Percentiles rank a stretch among this genome's conserved stretches.
Conservation (phyloP, 1,140 invertebrate genomes). For the Maconellicoccus hirsutus region DNA sequence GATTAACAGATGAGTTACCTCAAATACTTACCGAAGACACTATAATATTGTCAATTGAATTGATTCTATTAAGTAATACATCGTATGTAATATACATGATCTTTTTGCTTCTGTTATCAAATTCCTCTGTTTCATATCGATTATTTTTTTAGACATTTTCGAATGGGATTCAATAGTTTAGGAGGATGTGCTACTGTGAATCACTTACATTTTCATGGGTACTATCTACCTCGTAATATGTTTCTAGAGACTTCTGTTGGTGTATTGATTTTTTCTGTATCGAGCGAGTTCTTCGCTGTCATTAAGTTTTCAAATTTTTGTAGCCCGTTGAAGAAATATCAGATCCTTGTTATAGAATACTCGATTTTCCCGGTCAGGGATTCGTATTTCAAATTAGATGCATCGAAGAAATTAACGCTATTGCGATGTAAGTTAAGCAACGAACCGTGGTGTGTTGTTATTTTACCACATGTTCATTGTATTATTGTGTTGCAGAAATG, state of each 20-base stretch:
- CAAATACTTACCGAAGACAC: constrained; percentile 44
- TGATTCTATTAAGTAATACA: constrained; percentile 40
- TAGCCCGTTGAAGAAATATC: constrained; percentile 40
- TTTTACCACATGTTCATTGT: neutral
- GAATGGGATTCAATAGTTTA: constrained; percentile 61
- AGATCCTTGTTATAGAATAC: constrained; percentile 39
- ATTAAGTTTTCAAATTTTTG: too few relatives aligned
- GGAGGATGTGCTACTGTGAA: constrained; percentile 69
- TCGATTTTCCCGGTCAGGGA: constrained; percentile 45
- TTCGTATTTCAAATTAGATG: constrained; percentile 48
- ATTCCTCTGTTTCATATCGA: neutral
- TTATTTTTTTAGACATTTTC: constrained; percentile 40
- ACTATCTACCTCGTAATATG: constrained; percentile 49
- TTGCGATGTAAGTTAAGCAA: constrained; percentile 32
- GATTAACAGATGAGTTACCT: constrained; percentile 42
- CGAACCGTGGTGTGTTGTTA: neutral
- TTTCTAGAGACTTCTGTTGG: constrained; percentile 51
- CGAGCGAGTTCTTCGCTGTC: neutral
- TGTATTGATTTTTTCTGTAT: too few relatives aligned
- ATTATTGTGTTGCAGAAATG: constrained; percentile 30
- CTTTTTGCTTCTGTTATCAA: constrained; percentile 24
- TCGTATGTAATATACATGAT: too few relatives aligned
- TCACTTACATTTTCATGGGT: constrained; percentile 65
- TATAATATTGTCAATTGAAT: constrained; percentile 38
- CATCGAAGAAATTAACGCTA: constrained; percentile 33